A percentile compares a stretch with the other conserved stretches of the same genome.
phyloP scores from a whole-genome alignment of 1,140 invertebrate genomes.

The Atta colombica region DNA sequence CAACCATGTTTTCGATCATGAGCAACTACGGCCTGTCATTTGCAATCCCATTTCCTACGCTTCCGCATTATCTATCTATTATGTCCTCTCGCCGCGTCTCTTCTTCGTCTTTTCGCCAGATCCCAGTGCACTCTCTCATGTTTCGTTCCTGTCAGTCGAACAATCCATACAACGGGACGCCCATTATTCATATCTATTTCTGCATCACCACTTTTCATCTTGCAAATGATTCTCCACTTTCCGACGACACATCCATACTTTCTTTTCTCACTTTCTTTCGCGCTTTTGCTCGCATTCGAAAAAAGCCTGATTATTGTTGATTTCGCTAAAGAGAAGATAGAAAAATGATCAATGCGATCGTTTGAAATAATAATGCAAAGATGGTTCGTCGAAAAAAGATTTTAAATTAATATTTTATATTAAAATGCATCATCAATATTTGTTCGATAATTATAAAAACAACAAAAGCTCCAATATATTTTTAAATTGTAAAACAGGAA shows the following conservation, averaged over 20 bases:
- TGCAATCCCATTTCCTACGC: conserved; percentile 77
- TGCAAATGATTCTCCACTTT: conserved; percentile 63
- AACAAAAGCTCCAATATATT: neutral
- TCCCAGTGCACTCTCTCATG: conserved; percentile 24
- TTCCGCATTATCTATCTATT: conserved; percentile 67
- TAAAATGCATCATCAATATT: neutral
- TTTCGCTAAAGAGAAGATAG: neutral
- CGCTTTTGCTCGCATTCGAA: conserved; percentile 7
- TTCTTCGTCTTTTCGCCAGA: conserved; percentile 19
- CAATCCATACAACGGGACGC: conserved; percentile 35
- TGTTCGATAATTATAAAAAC: neutral
- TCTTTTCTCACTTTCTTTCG: conserved; percentile 35
- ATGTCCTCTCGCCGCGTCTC: conserved; percentile 18
- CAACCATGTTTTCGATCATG: conserved; percentile 59
- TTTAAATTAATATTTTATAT: neutral
- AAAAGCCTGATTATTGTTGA: neutral
- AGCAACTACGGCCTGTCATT: conserved; percentile 70
- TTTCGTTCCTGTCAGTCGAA: conserved; percentile 55
- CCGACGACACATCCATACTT: conserved; percentile 21
- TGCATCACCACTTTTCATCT: conserved; percentile 58
- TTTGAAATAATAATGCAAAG: neutral
- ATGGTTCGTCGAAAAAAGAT: neutral
- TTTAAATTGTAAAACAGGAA: neutral
- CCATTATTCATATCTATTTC: conserved; percentile 72
- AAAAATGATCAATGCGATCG: neutral